These are phyloP conservation scores for Tromatobia lineatoria DNA, from an alignment of 2,888 invertebrate genomes.

Conservation along the genomic window DNA sequence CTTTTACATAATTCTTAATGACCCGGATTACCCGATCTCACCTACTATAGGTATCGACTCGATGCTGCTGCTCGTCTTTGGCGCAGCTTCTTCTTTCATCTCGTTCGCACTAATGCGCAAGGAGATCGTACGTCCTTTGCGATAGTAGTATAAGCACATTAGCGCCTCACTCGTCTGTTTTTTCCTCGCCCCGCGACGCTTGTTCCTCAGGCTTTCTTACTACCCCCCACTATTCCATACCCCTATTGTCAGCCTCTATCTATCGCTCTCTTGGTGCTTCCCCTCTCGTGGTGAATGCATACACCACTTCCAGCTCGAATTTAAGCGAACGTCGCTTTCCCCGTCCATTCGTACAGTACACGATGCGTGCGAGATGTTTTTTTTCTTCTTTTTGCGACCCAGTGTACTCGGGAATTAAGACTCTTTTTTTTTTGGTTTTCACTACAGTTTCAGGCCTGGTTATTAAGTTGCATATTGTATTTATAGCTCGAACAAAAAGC, in stretches of 20 bases:
- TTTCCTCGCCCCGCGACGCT: conserved; percentile 11
- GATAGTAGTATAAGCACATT: conserved; percentile 42
- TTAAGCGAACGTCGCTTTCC: conserved; percentile 34
- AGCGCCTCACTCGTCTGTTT: conserved; percentile 33
- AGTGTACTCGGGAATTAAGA: background rate
- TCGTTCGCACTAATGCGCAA: conserved; percentile 9
- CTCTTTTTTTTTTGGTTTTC: background rate
- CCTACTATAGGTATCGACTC: conserved; percentile 32
- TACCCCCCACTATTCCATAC: conserved; percentile 25
- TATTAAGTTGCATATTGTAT: no score
- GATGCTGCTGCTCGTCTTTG: conserved; percentile 29
- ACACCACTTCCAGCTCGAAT: conserved; percentile 32
- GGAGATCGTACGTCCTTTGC: conserved; percentile 6
- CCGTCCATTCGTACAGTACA: background rate
- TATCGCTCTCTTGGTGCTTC: conserved; percentile 21
- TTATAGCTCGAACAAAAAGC: no score
- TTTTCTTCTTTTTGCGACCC: background rate
- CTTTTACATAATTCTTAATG: background rate
- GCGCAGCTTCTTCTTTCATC: conserved; percentile 34
- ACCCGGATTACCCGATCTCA: background rate
- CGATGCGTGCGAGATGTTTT: conserved; percentile 4
- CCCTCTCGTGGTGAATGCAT: conserved; percentile 37
- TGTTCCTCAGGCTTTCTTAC: conserved; percentile 20
- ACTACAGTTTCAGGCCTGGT: background rate
- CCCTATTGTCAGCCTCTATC: conserved; percentile 44